Percentiles rank a stretch among this genome's conserved stretches.
Evolutionary conservation across 2,797 vertebrate species (phyloP).

Genomic region (Argyrosomus regius): DNA sequence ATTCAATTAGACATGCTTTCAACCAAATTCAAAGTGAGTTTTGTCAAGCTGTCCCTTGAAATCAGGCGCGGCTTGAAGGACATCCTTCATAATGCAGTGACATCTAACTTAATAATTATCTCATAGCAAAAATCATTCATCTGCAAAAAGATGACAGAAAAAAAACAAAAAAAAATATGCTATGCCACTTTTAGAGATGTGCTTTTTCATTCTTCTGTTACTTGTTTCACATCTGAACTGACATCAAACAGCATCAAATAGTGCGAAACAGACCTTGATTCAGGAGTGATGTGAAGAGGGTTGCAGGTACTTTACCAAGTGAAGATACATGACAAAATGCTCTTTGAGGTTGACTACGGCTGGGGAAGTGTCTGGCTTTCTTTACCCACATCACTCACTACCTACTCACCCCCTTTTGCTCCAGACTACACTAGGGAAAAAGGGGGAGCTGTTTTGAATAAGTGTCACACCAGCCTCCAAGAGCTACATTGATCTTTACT

Average conservation of each 20-base stretch:
- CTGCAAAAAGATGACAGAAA: constrained; percentile 39
- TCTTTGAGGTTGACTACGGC: constrained; percentile 74
- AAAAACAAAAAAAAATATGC: constrained; percentile 24
- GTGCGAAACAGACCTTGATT: constrained; percentile 69
- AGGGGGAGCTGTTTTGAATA: constrained; percentile 74
- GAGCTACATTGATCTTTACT: constrained; percentile 79
- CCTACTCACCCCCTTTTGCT: constrained; percentile 63
- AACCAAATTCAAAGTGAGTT: constrained; percentile 85
- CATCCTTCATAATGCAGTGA: constrained; percentile 76
- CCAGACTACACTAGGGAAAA: constrained; percentile 65
- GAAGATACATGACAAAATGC: constrained; percentile 75
- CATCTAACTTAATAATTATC: constrained; percentile 80
- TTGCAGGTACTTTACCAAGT: constrained; percentile 73
- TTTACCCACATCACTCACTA: constrained; percentile 75
- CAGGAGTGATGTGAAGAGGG: constrained; percentile 66
- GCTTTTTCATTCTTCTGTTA: constrained; percentile 41
- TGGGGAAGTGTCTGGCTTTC: constrained; percentile 68
- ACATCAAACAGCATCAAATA: constrained; percentile 78
- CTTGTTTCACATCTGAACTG: constrained; percentile 60
- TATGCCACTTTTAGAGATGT: constrained; percentile 38
- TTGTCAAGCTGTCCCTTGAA: constrained; percentile 84
- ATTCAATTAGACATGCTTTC: constrained; percentile 90
- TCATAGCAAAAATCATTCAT: constrained; percentile 54
- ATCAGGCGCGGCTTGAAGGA: constrained; percentile 81
- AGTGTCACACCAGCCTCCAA: constrained; percentile 73